Percentiles rank a stretch among this genome's conserved stretches.
Evolutionary conservation across 2,888 invertebrate genomes (phyloP).

Genomic region (Diarsia brunnea): DNA sequence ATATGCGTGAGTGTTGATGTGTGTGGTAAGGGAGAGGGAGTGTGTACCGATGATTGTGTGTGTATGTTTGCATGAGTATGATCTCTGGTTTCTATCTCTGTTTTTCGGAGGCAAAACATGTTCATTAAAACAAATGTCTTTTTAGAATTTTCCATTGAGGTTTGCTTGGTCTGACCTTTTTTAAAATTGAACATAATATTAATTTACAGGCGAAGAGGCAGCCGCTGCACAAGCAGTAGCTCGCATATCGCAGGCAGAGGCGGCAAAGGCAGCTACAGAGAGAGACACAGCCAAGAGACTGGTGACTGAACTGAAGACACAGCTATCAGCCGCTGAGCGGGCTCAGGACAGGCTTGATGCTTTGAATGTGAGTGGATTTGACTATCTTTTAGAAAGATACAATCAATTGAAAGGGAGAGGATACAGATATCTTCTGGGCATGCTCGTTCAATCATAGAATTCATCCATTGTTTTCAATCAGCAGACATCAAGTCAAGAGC

Average conservation of each 20-base stretch:
- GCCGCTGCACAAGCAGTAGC: slow-evolving; percentile 86
- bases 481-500: too few relatives aligned
- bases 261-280: slow-evolving; percentile 78
- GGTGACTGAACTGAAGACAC: slow-evolving; percentile 76
- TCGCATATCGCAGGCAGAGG: slow-evolving; percentile 85
- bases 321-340: slow-evolving; percentile 82
- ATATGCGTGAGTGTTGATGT: too few relatives aligned
- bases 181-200: background rate
- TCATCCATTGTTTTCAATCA: too few relatives aligned
- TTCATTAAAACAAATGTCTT: background rate
- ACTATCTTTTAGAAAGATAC: background rate
- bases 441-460: too few relatives aligned
- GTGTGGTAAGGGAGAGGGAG: too few relatives aligned
- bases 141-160: background rate
- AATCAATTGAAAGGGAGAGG: background rate
- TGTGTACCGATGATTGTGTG: too few relatives aligned
- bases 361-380: slow-evolving; percentile 77
- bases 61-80: too few relatives aligned
- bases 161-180: background rate
- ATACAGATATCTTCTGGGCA: too few relatives aligned
- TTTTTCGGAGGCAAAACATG: background rate
- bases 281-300: slow-evolving; percentile 80
- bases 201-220: slow-evolving; percentile 84
- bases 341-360: slow-evolving; percentile 86
- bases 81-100: background rate